Evolutionary conservation across 2,888 invertebrate genomes (phyloP), one percentile per base, ranked within the genome.

Genomic region (Nezara viridula): DNA sequence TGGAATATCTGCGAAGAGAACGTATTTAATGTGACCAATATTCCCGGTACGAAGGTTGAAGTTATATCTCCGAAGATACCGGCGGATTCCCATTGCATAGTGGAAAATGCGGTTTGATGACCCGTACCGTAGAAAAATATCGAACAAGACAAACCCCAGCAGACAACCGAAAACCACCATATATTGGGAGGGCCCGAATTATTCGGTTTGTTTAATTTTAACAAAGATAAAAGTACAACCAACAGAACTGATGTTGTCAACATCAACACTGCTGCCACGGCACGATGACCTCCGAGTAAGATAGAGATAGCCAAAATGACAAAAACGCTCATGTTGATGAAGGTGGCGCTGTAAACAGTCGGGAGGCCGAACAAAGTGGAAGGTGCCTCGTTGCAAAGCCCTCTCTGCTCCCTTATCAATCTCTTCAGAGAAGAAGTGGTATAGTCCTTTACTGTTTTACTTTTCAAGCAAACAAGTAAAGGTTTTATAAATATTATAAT

Each of bases 51-150:
- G 89, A 88, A 85, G 12, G 91, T 92, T 49, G 92, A 92, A 40
- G 89, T 90, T 21, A 90, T 90, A 0, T 93, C 93, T 90, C 95
- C 94, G 81, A 96, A 95, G 52, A 96, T 94, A 93, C 98, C 99
- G 27, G 98, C 99, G 5, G 98, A 96, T 88, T 98, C 96, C 98
- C 99, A 99, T 88, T 97, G 95, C 91, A 99, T 97, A 91, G 97
- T 96, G 2, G 98, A 95, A 91, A 99, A 95, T 0, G 98, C 96
- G 0, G 98, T 95, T 93, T 99, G 98, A 93, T 99, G 99, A 0
- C 98, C 98, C 24, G 98, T 97, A 0, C 96, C 96, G 92, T 97
- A 99, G 94, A 99, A 97, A 92, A 96, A 96, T 92, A 96, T 97
- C 88, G 96, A 95, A 0, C 96, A 95, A 44, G 97, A 92, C 88